These are phyloP conservation scores for Shinisaurus crocodilurus DNA, from an alignment of 2,113 vertebrate genomes.

Conservation along the genomic window DNA sequence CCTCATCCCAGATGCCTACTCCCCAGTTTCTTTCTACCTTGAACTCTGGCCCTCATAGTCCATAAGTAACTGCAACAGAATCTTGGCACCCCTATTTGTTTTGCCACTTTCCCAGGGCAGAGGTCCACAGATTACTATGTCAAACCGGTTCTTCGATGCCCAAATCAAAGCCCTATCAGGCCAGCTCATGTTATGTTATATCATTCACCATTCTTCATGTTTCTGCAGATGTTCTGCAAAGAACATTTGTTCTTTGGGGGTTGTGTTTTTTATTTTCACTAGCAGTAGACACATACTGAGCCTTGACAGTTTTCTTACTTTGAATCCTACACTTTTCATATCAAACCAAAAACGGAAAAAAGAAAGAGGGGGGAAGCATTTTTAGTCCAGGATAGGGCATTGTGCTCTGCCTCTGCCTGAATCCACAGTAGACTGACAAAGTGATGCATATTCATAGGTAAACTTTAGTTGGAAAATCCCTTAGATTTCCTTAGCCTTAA, in stretches of 20 bases:
- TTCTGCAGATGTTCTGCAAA: neutral
- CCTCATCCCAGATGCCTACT: neutral
- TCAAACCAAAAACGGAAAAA: constrained; percentile 64
- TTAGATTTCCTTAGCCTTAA: constrained; percentile 73
- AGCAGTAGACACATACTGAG: constrained; percentile 33
- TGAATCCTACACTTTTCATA: constrained; percentile 60
- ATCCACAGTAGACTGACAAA: constrained; percentile 47
- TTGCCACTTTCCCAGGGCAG: neutral
- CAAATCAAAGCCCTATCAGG: neutral
- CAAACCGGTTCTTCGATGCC: neutral
- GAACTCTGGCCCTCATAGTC: neutral
- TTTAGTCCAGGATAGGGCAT: constrained; percentile 49
- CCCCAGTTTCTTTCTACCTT: neutral
- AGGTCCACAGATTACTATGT: neutral
- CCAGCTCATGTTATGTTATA: neutral
- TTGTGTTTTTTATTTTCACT: constrained; percentile 43
- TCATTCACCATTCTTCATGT: neutral
- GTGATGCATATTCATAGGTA: constrained; percentile 63
- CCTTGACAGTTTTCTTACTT: constrained; percentile 40
- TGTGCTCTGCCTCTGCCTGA: constrained; percentile 35
- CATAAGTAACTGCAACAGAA: neutral
- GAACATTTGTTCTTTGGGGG: constrained; percentile 16
- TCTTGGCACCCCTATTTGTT: neutral
- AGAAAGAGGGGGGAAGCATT: constrained; percentile 14
- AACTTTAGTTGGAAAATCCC: constrained; percentile 74